These are phyloP conservation scores for Prochilodus magdalenae DNA, from an alignment of 2,113 vertebrate genomes.

Conservation along the genomic window DNA sequence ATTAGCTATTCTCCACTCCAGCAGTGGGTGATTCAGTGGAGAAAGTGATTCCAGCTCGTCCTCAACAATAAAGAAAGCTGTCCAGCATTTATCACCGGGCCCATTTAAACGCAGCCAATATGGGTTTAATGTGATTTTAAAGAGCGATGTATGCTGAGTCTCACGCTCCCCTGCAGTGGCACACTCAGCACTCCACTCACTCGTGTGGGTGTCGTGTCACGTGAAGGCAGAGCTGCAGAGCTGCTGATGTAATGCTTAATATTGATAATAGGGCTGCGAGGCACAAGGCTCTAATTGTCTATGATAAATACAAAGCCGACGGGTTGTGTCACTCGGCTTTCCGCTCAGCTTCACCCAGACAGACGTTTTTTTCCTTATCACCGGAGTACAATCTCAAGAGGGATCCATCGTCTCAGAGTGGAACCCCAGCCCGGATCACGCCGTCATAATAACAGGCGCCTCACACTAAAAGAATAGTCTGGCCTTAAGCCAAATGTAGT, in stretches of 20 bases:
- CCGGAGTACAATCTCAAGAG: not conserved
- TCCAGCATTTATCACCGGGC: slow-evolving; percentile 73
- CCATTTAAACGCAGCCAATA: slow-evolving; percentile 80
- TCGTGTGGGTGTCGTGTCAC: slow-evolving; percentile 22
- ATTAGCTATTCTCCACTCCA: slow-evolving; percentile 2
- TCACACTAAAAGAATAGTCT: not conserved
- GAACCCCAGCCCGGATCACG: slow-evolving; percentile 6
- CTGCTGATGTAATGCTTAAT: slow-evolving; percentile 75
- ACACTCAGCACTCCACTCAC: slow-evolving; percentile 40
- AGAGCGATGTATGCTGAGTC: slow-evolving; percentile 76
- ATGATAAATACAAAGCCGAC: slow-evolving; percentile 60
- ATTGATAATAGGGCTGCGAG: slow-evolving; percentile 73
- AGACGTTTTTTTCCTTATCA: slow-evolving; percentile 6
- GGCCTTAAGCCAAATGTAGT: too few species aligned
- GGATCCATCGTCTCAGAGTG: slow-evolving; percentile 46
- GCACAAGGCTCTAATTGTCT: slow-evolving; percentile 69
- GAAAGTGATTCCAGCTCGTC: slow-evolving; percentile 48
- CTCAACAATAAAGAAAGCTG: slow-evolving; percentile 58
- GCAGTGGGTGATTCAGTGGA: not conserved
- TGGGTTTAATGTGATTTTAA: slow-evolving; percentile 79
- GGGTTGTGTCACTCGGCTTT: slow-evolving; percentile 63
- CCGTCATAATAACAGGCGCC: not conserved
- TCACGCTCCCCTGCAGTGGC: slow-evolving; percentile 51
- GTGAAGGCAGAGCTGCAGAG: slow-evolving; percentile 35
- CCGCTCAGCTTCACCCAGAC: slow-evolving; percentile 13